phyloP scores from a whole-genome alignment of 2,888 invertebrate species.

The Deilephila porcellus region DNA sequence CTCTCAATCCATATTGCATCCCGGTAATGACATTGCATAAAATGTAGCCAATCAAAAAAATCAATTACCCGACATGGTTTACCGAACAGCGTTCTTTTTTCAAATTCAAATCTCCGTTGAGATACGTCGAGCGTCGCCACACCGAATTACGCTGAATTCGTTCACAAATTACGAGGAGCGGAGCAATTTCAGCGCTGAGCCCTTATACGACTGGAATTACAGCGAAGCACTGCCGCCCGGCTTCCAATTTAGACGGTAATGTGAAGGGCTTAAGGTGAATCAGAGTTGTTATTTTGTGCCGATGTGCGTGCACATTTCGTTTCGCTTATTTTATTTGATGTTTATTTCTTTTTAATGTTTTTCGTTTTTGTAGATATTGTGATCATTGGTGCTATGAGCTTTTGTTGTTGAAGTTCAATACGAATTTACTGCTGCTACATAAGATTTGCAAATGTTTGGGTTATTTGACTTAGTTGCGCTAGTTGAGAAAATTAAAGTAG shows the following conservation, averaged over 20 bases:
- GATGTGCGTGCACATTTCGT: slow-evolving; percentile 19
- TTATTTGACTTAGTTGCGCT: too few relatives aligned
- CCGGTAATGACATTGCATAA: not conserved
- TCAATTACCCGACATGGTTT: slow-evolving; percentile 17
- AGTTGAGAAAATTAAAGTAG: too few relatives aligned
- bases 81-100: slow-evolving; percentile 7
- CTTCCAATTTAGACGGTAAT: slow-evolving; percentile 37
- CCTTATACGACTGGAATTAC: slow-evolving; percentile 34
- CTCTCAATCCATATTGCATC: not conserved
- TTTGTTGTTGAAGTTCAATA: too few relatives aligned
- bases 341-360: not conserved
- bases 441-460: too few relatives aligned
- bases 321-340: not conserved
- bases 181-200: slow-evolving; percentile 32
- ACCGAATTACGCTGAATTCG: slow-evolving; percentile 31
- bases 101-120: slow-evolving; percentile 19
- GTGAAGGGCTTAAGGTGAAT: slow-evolving; percentile 37
- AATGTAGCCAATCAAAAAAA: not conserved
- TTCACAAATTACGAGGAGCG: slow-evolving; percentile 31
- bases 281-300: slow-evolving; percentile 34
- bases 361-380: not conserved
- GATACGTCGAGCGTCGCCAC: slow-evolving; percentile 21
- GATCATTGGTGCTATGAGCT: not conserved
- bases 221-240: slow-evolving; percentile 25
- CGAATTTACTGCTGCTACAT: too few relatives aligned